phyloP scores from a whole-genome alignment of 2,797 vertebrate species.

The Myripristis jacobus region DNA sequence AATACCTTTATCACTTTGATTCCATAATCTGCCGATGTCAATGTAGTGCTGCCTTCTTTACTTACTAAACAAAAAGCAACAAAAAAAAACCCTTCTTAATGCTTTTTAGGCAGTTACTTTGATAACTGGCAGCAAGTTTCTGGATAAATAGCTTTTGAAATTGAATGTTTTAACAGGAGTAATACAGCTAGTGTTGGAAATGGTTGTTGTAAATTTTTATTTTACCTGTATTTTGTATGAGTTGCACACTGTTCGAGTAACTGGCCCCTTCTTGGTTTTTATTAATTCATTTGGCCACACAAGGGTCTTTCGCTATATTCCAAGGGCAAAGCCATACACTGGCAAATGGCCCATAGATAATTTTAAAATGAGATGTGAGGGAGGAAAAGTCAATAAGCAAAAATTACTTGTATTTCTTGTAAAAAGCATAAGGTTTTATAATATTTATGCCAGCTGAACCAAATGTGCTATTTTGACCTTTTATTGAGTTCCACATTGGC shows the following conservation, averaged over 20 bases:
- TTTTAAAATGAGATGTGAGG: too few species aligned
- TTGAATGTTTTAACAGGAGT: neutral
- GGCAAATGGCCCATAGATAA: neutral
- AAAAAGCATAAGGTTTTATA: too few species aligned
- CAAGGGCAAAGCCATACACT: neutral
- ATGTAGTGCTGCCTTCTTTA: neutral
- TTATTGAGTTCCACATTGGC: constrained; percentile 22
- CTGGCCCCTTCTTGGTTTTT: neutral
- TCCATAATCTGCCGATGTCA: neutral
- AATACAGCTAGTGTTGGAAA: neutral
- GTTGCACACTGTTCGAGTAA: neutral
- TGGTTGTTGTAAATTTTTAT: neutral
- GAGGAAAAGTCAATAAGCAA: too few species aligned
- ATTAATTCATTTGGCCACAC: neutral
- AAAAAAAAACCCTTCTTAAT: neutral
- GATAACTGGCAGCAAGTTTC: neutral
- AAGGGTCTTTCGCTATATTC: too few species aligned
- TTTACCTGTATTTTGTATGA: neutral
- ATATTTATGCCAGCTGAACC: neutral
- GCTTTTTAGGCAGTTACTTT: neutral
- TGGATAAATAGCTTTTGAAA: neutral
- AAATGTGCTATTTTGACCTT: neutral
- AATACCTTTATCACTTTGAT: neutral
- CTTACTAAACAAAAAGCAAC: neutral
- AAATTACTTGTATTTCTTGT: neutral